Percentiles rank a stretch among this genome's conserved stretches.
These are phyloP conservation scores for Mus musculus DNA, from an alignment of 2,113 vertebrate species.

Conservation along the genomic window DNA sequence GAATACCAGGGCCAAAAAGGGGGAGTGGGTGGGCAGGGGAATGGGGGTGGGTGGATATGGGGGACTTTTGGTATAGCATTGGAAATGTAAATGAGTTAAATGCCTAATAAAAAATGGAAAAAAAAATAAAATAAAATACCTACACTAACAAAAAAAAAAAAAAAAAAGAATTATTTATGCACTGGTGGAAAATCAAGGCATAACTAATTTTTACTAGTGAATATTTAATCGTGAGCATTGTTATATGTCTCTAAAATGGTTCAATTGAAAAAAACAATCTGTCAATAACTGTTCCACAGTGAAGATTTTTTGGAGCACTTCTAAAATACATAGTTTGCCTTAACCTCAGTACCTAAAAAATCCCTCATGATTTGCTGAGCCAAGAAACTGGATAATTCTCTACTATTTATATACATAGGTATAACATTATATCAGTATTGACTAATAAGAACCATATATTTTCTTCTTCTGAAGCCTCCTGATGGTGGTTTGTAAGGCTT, in stretches of 20 bases:
- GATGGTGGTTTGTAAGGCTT: background rate
- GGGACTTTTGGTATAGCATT: too few species aligned
- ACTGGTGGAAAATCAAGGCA: background rate
- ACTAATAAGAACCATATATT: background rate
- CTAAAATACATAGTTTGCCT: background rate
- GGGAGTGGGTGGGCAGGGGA: too few species aligned
- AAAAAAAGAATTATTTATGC: conserved; percentile 41
- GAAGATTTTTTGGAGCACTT: background rate
- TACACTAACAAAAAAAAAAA: too few species aligned
- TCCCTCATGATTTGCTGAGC: background rate
- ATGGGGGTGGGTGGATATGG: too few species aligned
- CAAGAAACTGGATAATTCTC: conserved; percentile 9
- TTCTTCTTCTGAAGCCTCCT: background rate
- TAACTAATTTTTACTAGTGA: background rate
- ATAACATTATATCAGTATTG: background rate
- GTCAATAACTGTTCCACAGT: background rate
- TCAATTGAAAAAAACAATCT: conserved; percentile 6
- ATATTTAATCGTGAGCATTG: conserved; percentile 39
- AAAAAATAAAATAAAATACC: too few species aligned
- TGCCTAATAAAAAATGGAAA: too few species aligned
- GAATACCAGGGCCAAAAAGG: too few species aligned
- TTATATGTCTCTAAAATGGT: background rate
- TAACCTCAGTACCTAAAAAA: conserved; percentile 14
- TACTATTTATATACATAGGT: conserved; percentile 2
- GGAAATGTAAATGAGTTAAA: too few species aligned